Base-by-base conservation (phyloP, 2,888 invertebrate species). In the Drosophila conformis region DNA sequence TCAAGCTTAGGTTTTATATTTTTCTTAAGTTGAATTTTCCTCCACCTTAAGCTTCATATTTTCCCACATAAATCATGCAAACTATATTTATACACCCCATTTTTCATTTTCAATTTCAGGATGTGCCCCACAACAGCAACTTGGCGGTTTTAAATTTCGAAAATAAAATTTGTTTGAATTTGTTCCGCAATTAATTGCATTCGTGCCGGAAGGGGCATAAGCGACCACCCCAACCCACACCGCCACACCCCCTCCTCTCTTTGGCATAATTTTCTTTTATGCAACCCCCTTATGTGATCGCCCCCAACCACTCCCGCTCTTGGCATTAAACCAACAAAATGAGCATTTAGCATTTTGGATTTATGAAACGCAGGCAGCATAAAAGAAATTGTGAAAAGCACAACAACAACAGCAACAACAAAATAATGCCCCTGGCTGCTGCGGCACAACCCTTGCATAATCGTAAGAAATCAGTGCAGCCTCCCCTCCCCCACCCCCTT, bases 311-410 rank as follows among this genome's bases (percentile, higher is more conserved):
- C 2, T 3, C 5, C 8, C 48, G 6, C 13, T 13, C 11, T 21
- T n/a, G 62, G 56, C 53, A 46, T n/a, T 48, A 62, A 81, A 71
- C 62, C 86, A 83, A 75, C 90, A 86, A 90, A 90, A 85, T 86
- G 84, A 90, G 83, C 84, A 88, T 88, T 90, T 90, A 90, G 90
- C 83, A 70, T 72, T 73, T 71, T 64, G 78, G 78, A 89, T 85
- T 85, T 88, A 76, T 69, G 38, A 21, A 63, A 73, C 68, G 59
- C 69, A 31, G 60, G 48, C 27, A 25, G 11, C 18, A 27, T 27
- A 69, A 42, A 63, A 46, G 52, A 52, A 62, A 46, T 31, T 57
- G 62, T 54, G 62, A 83, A 87, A 78, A 78, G 83, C 59, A 73
- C 75, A 84, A 64, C 52, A 64, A 56, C 33, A 70, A 59, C 48